phyloP scores from a whole-genome alignment of 2,888 invertebrate species.

The Sycophila texana region DNA sequence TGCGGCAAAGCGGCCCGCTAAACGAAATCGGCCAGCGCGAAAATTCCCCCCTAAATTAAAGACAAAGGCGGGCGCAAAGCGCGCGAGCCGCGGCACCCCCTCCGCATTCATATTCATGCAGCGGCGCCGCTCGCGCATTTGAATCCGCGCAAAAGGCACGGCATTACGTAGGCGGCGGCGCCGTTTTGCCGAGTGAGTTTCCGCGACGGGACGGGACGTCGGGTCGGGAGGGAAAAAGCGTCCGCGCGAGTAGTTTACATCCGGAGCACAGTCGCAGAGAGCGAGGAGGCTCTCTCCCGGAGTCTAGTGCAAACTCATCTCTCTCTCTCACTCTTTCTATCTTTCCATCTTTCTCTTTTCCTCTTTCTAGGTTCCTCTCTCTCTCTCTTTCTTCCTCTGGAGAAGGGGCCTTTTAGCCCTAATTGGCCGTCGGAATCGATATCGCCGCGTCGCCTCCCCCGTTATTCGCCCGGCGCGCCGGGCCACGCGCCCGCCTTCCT shows the following conservation, averaged over 20 bases:
- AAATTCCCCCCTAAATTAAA: background rate
- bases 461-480: background rate
- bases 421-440: conserved; percentile 74
- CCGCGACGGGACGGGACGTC: background rate
- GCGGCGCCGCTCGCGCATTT: background rate
- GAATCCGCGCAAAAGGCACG: too few relatives aligned
- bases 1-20: too few relatives aligned
- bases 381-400: background rate
- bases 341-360: too few relatives aligned
- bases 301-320: background rate
- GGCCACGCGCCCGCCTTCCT: background rate
- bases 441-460: conserved; percentile 62
- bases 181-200: too few relatives aligned
- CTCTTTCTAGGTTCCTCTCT: background rate
- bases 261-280: conserved; percentile 51
- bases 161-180: too few relatives aligned
- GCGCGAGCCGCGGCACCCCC: too few relatives aligned
- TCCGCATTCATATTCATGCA: conserved; percentile 32
- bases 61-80: too few relatives aligned
- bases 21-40: background rate
- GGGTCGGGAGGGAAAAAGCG: background rate
- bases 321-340: background rate
- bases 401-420: conserved; percentile 72
- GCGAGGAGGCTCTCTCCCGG: conserved; percentile 50
- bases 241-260: conserved; percentile 30